phyloP scores from a whole-genome alignment of 2,113 vertebrate species.

The Syngnathus scovelli region DNA sequence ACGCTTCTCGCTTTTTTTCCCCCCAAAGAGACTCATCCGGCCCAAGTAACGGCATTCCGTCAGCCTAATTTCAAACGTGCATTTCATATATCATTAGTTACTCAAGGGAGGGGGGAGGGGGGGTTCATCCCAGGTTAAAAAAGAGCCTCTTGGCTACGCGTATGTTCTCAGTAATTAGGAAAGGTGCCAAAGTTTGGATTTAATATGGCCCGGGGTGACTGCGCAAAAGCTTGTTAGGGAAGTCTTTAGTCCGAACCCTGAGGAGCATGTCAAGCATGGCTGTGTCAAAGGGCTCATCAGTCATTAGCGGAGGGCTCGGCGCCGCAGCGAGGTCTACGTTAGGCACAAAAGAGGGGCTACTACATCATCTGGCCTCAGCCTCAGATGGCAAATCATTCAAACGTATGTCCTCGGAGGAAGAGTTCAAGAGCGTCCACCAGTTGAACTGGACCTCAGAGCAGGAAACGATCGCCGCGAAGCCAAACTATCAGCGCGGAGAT shows the following conservation, averaged over 20 bases:
- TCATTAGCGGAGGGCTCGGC: constrained; percentile 60
- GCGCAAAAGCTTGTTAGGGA: constrained; percentile 63
- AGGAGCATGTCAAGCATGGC: constrained; percentile 65
- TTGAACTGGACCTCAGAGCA: constrained; percentile 17
- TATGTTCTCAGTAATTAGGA: constrained; percentile 71
- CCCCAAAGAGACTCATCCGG: constrained; percentile 41
- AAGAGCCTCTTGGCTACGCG: constrained; percentile 48
- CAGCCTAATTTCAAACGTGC: constrained; percentile 68
- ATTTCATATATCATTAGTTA: constrained; percentile 66
- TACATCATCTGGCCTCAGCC: constrained; percentile 41
- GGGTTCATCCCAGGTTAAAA: constrained; percentile 62
- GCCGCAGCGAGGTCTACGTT: constrained; percentile 39
- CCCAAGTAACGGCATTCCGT: constrained; percentile 59
- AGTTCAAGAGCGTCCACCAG: constrained; percentile 17
- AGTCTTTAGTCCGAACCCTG: constrained; percentile 62
- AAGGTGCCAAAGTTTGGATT: constrained; percentile 69
- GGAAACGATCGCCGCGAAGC: constrained; percentile 21
- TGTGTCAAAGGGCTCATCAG: constrained; percentile 66
- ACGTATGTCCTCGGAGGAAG: constrained; percentile 25
- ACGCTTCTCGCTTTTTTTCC: constrained; percentile 20
- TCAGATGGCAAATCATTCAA: constrained; percentile 20
- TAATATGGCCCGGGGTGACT: constrained; percentile 62
- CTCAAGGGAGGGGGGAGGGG: constrained; percentile 50
- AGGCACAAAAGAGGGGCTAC: constrained; percentile 33
- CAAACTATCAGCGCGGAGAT: neutral